Percentiles rank a stretch among this genome's conserved stretches.
These are phyloP conservation scores for Semicossyphus pulcher DNA, from an alignment of 2,113 vertebrate species.

Conservation along the genomic window DNA sequence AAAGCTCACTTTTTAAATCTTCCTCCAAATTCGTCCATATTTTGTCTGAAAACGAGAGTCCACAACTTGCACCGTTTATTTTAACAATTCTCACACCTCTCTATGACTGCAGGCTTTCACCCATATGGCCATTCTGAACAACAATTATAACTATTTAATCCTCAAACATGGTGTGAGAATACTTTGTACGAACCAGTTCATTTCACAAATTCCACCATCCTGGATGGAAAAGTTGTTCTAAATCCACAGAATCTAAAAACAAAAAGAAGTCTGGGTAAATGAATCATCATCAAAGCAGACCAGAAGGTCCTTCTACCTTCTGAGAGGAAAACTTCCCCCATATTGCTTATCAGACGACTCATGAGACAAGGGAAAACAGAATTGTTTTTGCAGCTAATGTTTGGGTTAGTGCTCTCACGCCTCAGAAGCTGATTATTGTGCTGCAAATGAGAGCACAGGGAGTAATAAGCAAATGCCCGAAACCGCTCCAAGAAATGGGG, in stretches of 20 bases:
- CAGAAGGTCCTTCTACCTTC: no score
- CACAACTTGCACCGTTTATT: background rate
- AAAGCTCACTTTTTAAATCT: no score
- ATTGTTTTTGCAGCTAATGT: background rate
- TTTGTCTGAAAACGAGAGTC: background rate
- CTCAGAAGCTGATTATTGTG: background rate
- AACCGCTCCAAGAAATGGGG: background rate
- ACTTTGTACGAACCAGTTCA: no score
- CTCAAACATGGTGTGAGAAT: background rate
- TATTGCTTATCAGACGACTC: background rate
- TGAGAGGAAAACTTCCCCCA: background rate
- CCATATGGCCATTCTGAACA: background rate
- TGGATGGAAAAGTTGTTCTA: no score
- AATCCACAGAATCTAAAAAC: no score
- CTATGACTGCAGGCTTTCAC: background rate
- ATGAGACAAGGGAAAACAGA: background rate
- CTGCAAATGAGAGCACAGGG: conserved; percentile 1
- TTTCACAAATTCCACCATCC: no score
- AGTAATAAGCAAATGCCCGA: background rate
- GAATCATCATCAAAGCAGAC: no score
- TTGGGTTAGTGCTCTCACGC: background rate
- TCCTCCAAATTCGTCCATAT: no score
- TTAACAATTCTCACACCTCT: background rate
- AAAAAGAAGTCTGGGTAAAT: no score
- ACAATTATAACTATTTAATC: background rate